Evolutionary conservation across 2,888 invertebrate species (phyloP).

Genomic region (Acanthacorydalis orientalis): DNA sequence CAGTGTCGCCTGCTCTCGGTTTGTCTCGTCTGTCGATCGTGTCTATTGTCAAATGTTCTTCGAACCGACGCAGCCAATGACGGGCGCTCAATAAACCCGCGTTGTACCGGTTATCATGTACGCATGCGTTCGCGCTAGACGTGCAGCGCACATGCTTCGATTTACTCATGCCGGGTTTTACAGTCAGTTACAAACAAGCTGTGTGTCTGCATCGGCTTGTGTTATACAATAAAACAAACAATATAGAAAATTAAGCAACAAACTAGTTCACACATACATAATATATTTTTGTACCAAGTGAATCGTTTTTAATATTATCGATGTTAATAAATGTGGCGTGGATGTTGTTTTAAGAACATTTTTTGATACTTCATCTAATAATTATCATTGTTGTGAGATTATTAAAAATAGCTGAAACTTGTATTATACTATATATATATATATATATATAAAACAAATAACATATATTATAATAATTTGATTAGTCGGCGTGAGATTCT

Average conservation of each 20-base stretch:
- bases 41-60: too few relatives aligned
- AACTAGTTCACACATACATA: slow-evolving; percentile 3
- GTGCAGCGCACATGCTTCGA: slow-evolving; percentile 26
- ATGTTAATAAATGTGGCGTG: slow-evolving; percentile 9
- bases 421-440: too few relatives aligned
- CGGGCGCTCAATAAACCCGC: neutral
- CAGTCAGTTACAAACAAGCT: slow-evolving; percentile 28
- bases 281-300: slow-evolving; percentile 29
- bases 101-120: slow-evolving; percentile 25
- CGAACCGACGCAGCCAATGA: too few relatives aligned
- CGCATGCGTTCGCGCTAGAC: slow-evolving; percentile 26
- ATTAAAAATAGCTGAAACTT: too few relatives aligned
- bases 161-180: slow-evolving; percentile 19
- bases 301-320: slow-evolving; percentile 20
- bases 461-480: neutral
- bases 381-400: neutral
- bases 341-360: neutral
- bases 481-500: slow-evolving; percentile 11
- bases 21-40: too few relatives aligned
- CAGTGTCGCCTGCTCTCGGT: too few relatives aligned
- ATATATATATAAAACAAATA: neutral
- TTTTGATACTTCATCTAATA: neutral
- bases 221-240: slow-evolving; percentile 7
- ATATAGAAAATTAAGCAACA: neutral
- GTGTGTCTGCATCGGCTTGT: slow-evolving; percentile 22